Evolutionary conservation across 2,888 invertebrate genomes (phyloP).

Genomic region (Volucella inanis): DNA sequence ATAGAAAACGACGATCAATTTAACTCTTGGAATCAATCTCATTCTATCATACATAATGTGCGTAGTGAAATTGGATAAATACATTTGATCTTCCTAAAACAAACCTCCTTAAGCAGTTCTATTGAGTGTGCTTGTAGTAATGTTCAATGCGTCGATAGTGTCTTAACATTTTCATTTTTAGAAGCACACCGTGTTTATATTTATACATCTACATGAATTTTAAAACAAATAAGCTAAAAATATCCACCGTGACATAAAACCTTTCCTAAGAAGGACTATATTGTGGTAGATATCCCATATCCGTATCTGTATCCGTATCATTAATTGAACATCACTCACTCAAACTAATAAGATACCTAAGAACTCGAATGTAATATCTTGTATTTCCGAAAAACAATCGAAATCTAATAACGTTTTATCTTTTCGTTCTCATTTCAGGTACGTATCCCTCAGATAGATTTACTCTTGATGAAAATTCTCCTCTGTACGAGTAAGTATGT

Average conservation of each 20-base stretch:
- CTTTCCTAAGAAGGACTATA: background rate
- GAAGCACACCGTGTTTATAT: no score
- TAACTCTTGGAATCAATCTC: no score
- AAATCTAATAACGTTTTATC: slow-evolving; percentile 51
- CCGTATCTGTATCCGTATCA: background rate
- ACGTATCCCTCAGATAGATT: slow-evolving; percentile 33
- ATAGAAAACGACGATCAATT: no score
- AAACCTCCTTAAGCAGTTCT: no score
- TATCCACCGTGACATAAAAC: background rate
- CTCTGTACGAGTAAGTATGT: no score
- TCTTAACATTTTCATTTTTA: no score
- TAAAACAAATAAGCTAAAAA: background rate
- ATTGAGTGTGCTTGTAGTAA: no score
- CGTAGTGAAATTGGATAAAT: no score
- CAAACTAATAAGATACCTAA: slow-evolving; percentile 27
- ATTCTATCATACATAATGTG: no score
- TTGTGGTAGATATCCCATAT: background rate
- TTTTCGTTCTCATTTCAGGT: slow-evolving; percentile 56
- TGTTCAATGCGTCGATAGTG: no score
- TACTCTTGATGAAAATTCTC: slow-evolving; percentile 17
- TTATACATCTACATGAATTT: no score
- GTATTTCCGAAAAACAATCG: slow-evolving; percentile 44
- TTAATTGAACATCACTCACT: slow-evolving; percentile 29
- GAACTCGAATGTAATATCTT: slow-evolving; percentile 37
- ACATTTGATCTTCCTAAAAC: no score